These are phyloP conservation scores for Phrynosoma blainvillii DNA, from an alignment of 2,113 vertebrate genomes.

Conservation along the genomic window DNA sequence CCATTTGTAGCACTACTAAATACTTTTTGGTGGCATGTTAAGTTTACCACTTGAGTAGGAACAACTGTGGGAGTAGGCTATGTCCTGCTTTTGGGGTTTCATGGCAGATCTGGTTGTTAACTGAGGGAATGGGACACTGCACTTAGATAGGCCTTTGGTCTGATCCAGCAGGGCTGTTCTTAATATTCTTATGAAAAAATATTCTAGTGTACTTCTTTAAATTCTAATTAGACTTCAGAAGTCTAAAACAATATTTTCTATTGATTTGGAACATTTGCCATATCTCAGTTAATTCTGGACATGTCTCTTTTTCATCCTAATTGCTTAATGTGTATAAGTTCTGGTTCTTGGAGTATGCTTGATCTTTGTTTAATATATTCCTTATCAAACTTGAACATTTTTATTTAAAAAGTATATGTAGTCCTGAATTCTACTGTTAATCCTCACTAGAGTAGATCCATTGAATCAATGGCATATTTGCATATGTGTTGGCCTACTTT, in stretches of 20 bases:
- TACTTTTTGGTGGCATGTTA: not conserved
- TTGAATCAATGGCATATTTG: too few species aligned
- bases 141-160: not conserved
- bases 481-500: too few species aligned
- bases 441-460: too few species aligned
- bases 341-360: too few species aligned
- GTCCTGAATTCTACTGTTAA: too few species aligned
- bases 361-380: not conserved
- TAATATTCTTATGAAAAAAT: not conserved
- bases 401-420: not conserved
- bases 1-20: not conserved
- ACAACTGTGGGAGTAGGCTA: not conserved
- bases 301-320: not conserved
- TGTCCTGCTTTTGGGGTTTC: not conserved
- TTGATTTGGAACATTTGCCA: not conserved
- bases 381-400: not conserved
- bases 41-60: not conserved
- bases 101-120: not conserved
- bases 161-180: not conserved
- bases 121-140: not conserved
- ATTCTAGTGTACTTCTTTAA: not conserved
- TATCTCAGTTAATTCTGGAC: not conserved
- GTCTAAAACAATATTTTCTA: not conserved
- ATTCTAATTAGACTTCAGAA: conserved; percentile 3
- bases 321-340: not conserved